Conservation (phyloP, 1,140 invertebrate genomes). For the Saxidomus purpurata region DNA sequence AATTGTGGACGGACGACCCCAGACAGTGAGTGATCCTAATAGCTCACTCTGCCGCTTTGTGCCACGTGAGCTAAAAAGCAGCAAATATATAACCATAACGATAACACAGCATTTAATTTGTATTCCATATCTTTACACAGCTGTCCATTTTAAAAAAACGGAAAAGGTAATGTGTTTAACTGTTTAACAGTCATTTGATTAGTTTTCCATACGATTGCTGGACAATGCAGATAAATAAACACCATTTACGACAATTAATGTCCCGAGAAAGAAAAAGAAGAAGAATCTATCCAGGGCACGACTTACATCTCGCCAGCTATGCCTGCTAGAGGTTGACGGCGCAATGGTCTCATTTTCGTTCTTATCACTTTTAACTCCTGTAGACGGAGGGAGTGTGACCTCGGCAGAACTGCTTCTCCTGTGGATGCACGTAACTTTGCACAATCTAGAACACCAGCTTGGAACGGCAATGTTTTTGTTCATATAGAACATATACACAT, state of each 20-base stretch:
- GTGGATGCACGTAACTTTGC: background rate
- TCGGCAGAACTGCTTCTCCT: background rate
- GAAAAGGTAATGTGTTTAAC: too few relatives aligned
- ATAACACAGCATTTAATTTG: too few relatives aligned
- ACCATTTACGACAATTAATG: background rate
- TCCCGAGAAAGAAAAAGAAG: background rate
- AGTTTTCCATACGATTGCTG: background rate
- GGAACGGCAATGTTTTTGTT: background rate
- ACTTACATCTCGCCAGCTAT: background rate
- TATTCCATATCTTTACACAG: too few relatives aligned
- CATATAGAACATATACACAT: slow-evolving; percentile 40
- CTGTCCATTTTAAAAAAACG: too few relatives aligned
- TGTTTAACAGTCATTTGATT: background rate
- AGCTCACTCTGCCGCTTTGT: too few relatives aligned
- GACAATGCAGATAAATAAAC: background rate
- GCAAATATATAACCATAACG: too few relatives aligned
- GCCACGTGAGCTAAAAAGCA: too few relatives aligned
- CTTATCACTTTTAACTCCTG: background rate
- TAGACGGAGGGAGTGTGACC: background rate
- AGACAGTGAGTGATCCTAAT: too few relatives aligned
- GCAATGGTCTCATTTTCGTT: background rate
- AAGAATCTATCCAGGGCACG: background rate
- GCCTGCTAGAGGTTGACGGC: background rate
- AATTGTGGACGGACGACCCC: too few relatives aligned
- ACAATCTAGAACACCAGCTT: background rate